Evolutionary conservation across 2,113 vertebrate species (phyloP).

Genomic region (Pristiophorus japonicus): DNA sequence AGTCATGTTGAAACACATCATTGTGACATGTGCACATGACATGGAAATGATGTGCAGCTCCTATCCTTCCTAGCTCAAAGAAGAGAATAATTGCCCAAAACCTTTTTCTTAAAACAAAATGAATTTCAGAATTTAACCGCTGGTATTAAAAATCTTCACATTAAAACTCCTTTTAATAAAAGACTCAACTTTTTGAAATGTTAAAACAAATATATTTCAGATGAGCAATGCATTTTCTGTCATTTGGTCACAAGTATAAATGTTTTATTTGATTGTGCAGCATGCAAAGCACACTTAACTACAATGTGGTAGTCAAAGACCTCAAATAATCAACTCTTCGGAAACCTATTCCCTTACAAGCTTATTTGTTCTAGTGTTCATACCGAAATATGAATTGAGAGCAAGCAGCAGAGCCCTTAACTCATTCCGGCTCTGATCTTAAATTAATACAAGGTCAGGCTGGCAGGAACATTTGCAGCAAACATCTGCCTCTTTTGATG

Average conservation of each 20-base stretch:
- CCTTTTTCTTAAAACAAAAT: neutral
- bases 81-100: neutral
- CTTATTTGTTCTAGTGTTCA: constrained; percentile 34
- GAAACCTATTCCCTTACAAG: constrained; percentile 1
- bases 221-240: constrained; percentile 3
- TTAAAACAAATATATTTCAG: neutral
- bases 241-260: neutral
- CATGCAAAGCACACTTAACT: neutral
- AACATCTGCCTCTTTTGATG: constrained; percentile 32
- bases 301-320: neutral
- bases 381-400: constrained; percentile 27
- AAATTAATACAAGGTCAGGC: constrained; percentile 26
- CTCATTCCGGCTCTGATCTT: constrained; percentile 25
- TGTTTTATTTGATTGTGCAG: neutral
- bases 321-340: constrained; percentile 20
- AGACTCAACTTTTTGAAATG: neutral
- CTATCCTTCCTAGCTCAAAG: neutral
- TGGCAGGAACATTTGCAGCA: constrained; percentile 23
- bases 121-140: neutral
- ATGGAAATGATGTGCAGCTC: neutral
- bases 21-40: neutral
- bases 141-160: neutral
- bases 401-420: constrained; percentile 25
- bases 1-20: neutral
- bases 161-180: neutral